A percentile compares a stretch with the other conserved stretches of the same genome.
phyloP scores from a whole-genome alignment of 2,113 vertebrate genomes.

The Dipodomys ordii region DNA sequence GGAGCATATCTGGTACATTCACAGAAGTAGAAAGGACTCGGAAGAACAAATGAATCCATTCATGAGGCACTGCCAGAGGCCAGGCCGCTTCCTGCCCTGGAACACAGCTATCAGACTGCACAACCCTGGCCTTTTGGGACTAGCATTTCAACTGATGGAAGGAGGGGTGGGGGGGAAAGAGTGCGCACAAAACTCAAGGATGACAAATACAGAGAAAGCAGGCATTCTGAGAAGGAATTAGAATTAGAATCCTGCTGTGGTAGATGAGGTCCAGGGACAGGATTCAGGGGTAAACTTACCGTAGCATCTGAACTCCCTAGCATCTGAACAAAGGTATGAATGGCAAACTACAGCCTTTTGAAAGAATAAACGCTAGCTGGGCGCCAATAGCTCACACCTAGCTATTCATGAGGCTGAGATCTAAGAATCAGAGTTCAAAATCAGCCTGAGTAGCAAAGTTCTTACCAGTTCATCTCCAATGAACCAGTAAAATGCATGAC shows the following conservation, averaged over 20 bases:
- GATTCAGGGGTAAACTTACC: fast-evolving
- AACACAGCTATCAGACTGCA: not conserved
- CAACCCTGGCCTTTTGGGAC: not conserved
- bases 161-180: fast-evolving
- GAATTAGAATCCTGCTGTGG: not conserved
- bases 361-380: not conserved
- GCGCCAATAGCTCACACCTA: no score
- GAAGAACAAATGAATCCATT: not conserved
- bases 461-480: no score
- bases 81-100: not conserved
- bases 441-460: no score
- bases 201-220: not conserved
- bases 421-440: no score
- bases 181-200: not conserved
- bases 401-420: no score
- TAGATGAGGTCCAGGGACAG: not conserved
- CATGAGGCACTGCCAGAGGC: not conserved
- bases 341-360: not conserved
- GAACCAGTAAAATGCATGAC: no score
- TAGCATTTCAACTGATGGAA: not conserved
- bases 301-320: not conserved
- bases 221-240: not conserved
- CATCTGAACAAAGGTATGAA: not conserved
- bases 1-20: not conserved
- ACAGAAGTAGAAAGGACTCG: constrained; percentile 1